These are phyloP conservation scores for Halcyon leucocephala DNA, from an alignment of 2,797 vertebrate species.

Conservation along the genomic window DNA sequence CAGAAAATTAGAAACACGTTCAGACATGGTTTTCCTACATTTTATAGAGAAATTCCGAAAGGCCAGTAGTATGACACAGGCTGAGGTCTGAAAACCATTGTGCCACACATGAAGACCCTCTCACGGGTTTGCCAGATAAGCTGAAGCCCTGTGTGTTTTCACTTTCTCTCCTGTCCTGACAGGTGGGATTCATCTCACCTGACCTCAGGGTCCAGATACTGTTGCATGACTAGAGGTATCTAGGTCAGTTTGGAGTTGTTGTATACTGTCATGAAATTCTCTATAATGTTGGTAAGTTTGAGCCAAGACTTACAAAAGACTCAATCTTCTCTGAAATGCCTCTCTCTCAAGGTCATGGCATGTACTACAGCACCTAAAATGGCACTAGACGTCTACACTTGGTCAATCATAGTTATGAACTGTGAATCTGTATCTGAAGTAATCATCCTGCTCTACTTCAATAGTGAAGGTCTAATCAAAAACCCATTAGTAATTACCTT, in stretches of 20 bases:
- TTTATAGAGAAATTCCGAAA: background rate
- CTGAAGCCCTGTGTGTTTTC: background rate
- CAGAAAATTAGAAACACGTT: background rate
- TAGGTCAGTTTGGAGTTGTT: background rate
- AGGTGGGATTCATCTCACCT: background rate
- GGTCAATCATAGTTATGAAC: background rate
- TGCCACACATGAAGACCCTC: background rate
- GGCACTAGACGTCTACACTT: background rate
- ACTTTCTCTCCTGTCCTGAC: background rate
- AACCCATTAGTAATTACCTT: background rate
- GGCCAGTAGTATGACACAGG: fast-evolving
- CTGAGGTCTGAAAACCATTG: background rate
- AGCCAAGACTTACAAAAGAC: background rate
- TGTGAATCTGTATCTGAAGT: background rate
- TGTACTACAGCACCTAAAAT: background rate
- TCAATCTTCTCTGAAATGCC: background rate
- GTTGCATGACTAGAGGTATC: background rate
- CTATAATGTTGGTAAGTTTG: background rate
- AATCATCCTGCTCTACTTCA: background rate
- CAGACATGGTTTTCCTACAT: background rate
- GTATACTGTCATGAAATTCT: background rate
- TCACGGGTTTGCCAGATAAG: background rate
- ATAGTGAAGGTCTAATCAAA: background rate
- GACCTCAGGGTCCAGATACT: background rate
- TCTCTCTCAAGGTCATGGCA: background rate